These are phyloP conservation scores for Achroia grisella DNA, from an alignment of 1,140 invertebrate genomes.

Conservation along the genomic window DNA sequence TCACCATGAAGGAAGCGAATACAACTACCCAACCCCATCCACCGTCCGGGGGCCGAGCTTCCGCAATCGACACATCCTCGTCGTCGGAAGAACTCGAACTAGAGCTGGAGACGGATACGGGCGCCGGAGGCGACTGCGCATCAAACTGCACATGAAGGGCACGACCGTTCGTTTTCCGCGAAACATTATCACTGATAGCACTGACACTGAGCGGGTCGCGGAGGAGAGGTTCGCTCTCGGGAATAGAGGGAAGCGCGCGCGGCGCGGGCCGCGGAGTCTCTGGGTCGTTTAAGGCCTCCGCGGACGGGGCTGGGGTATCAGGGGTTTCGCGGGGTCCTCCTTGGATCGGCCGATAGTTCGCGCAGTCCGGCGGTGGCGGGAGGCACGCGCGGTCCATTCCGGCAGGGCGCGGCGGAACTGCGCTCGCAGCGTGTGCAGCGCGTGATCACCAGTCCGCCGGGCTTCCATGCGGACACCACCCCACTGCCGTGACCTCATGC, in stretches of 20 bases:
- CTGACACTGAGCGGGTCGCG: slow-evolving; percentile 26
- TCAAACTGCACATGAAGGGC: slow-evolving; percentile 77
- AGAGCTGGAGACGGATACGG: slow-evolving; percentile 67
- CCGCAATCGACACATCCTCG: slow-evolving; percentile 76
- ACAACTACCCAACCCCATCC: slow-evolving; percentile 89
- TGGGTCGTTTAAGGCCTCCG: slow-evolving; percentile 50
- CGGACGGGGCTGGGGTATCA: slow-evolving; percentile 29
- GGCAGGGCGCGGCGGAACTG: slow-evolving; percentile 52
- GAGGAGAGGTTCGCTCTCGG: slow-evolving; percentile 56
- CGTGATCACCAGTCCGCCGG: slow-evolving; percentile 53
- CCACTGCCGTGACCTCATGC: slow-evolving; percentile 65
- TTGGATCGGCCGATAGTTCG: slow-evolving; percentile 58
- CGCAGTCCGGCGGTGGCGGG: slow-evolving; percentile 53
- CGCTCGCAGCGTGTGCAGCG: slow-evolving; percentile 58
- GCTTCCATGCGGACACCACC: slow-evolving; percentile 68
- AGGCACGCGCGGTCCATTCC: slow-evolving; percentile 64
- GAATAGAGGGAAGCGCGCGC: slow-evolving; percentile 49
- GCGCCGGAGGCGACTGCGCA: slow-evolving; percentile 53
- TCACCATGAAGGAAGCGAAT: slow-evolving; percentile 90
- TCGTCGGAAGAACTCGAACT: slow-evolving; percentile 75
- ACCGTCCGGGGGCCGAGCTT: slow-evolving; percentile 82
- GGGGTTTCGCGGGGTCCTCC: slow-evolving; percentile 60
- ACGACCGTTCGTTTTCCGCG: slow-evolving; percentile 48
- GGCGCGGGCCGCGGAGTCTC: slow-evolving; percentile 49
- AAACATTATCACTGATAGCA: slow-evolving; percentile 23